Evolutionary conservation across 2,888 invertebrate species (phyloP).

Genomic region (Eudasyphora cyanicolor): DNA sequence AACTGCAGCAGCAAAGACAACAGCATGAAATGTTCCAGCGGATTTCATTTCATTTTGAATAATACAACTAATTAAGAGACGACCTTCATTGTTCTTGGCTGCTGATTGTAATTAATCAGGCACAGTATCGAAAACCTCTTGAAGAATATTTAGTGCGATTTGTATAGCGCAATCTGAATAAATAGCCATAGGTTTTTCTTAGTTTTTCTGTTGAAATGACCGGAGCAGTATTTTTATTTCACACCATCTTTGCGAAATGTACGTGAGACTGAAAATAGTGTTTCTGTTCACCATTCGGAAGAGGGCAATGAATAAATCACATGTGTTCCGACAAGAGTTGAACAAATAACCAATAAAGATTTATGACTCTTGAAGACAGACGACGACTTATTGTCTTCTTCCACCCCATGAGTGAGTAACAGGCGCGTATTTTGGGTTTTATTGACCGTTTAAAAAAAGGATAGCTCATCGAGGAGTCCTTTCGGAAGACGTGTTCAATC

Average conservation of each 20-base stretch:
- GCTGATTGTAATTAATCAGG: not conserved
- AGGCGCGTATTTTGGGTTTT: not conserved
- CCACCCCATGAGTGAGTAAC: no score
- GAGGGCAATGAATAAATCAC: constrained; percentile 44
- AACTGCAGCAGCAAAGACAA: constrained; percentile 37
- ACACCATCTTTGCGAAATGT: constrained; percentile 48
- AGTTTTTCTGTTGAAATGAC: constrained; percentile 7
- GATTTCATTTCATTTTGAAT: not conserved
- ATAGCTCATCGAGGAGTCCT: no score
- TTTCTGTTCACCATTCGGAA: not conserved
- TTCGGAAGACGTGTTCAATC: no score
- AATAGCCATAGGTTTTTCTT: constrained; percentile 41
- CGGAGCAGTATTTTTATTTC: constrained; percentile 38
- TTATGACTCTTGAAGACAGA: not conserved
- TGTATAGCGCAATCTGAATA: constrained; percentile 38
- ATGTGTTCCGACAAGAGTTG: constrained; percentile 35
- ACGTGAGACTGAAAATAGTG: no score
- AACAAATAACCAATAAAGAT: constrained; percentile 13
- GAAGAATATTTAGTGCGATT: not conserved
- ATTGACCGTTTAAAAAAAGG: not conserved
- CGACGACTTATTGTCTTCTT: no score
- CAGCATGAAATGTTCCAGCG: not conserved
- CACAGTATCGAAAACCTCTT: not conserved
- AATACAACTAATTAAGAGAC: not conserved
- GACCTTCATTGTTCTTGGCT: not conserved